Evolutionary conservation across 37 sponge, comb jelly and placozoan species (phyloP), one percentile per base, ranked within the genome.

Genomic region (Chondrilla cf. caribensis): DNA sequence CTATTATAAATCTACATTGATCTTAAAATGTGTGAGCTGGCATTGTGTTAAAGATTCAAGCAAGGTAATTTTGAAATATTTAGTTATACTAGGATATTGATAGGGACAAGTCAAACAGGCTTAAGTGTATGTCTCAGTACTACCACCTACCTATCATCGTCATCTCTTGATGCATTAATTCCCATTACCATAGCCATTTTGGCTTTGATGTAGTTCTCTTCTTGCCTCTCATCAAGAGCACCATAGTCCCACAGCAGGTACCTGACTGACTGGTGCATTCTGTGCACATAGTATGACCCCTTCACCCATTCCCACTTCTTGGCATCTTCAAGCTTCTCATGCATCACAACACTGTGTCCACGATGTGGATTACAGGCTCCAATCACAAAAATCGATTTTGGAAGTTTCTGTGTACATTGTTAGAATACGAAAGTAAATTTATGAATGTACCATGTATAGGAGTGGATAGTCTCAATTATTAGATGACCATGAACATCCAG

Each of bases 171-270:
- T n/a, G n/a, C n/a, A n/a, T n/a, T n/a, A n/a, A n/a, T n/a, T 17
- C 37, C 28, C 21, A 85, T 83, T 26, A 89, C 22, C 89, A 94
- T 88, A 39, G 73, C 73, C 86, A 94, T 86, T 72, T 91, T 94
- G 38, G 86, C 66, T 6, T 86, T 70, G 80, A 96, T 90, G 81
- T 96, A 96, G 39, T 88, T 93, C 17, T 86, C 66, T 72, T 96
- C 97, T 79, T 96, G 97, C 66, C 88, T 25, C 33, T 88, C 81
- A 51, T 90, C 83, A 39, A 96, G 85, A 24, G 97, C 88, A 0
- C 97, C 97, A 66, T 96, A 96, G 68, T 93, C 87, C 97, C 97
- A 96, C 41, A 86, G 88, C 6, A 96, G 89, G 70, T 70, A 90
- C 47, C 67, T 44, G 29, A 96, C 86, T 5, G 97, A 90, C 2